Conservation (phyloP, 2,797 vertebrate species). For the Caiman crocodilus region DNA sequence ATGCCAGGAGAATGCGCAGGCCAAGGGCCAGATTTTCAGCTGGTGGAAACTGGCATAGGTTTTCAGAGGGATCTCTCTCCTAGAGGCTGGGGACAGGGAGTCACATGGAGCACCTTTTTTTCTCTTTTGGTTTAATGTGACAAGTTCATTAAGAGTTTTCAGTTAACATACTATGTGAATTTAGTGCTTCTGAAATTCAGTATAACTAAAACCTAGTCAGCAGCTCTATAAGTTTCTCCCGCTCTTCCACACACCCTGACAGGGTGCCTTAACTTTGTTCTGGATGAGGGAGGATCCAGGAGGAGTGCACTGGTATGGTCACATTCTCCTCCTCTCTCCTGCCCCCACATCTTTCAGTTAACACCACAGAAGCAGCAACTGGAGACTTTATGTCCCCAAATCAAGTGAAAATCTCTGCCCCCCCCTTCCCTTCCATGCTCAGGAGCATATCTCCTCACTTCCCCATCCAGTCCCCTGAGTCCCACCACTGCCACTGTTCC, state of each 20-base stretch:
- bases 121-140: neutral
- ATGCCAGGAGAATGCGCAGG: neutral
- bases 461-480: no score
- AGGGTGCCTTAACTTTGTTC: neutral
- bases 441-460: no score
- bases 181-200: neutral
- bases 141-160: neutral
- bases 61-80: neutral
- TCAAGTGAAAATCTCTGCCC: no score
- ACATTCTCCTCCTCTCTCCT: no score
- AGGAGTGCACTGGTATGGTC: no score
- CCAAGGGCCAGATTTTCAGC: neutral
- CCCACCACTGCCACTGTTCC: no score
- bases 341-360: no score
- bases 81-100: neutral
- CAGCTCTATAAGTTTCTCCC: neutral
- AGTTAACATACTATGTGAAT: neutral
- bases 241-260: neutral
- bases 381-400: no score
- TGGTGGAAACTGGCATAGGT: neutral
- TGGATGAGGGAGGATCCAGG: neutral
- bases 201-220: neutral
- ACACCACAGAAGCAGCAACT: no score
- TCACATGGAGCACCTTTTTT: neutral
- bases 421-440: no score